Evolutionary conservation across 2,888 invertebrate genomes (phyloP).

Genomic region (Lycaena phlaeas): DNA sequence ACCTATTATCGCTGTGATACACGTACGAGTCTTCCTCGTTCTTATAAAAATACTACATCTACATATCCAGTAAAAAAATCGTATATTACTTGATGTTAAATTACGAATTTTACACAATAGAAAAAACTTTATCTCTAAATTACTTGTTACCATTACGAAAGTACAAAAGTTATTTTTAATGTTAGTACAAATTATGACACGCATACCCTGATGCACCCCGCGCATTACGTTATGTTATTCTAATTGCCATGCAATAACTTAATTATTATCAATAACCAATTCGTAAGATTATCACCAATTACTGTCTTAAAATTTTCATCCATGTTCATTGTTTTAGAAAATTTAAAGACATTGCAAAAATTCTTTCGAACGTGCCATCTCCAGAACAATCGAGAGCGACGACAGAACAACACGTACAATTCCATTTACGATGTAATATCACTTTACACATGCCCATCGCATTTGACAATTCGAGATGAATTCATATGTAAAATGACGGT

Average conservation of each 20-base stretch:
- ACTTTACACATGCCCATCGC: slow-evolving; percentile 39
- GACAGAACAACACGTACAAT: too few species aligned
- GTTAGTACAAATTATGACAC: slow-evolving; percentile 66
- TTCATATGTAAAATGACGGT: slow-evolving; percentile 18
- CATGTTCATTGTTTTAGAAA: slow-evolving; percentile 9
- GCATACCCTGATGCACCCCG: slow-evolving; percentile 74
- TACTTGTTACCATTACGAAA: slow-evolving; percentile 63
- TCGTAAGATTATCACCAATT: slow-evolving; percentile 63
- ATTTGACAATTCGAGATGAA: slow-evolving; percentile 33
- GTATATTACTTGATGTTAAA: too few species aligned
- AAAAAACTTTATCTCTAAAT: slow-evolving; percentile 61
- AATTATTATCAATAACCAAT: slow-evolving; percentile 65
- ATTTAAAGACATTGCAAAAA: slow-evolving; percentile 11
- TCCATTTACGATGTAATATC: slow-evolving; percentile 27
- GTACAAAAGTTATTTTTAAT: slow-evolving; percentile 61
- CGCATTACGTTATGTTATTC: slow-evolving; percentile 57
- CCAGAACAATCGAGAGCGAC: not conserved
- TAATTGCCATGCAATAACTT: slow-evolving; percentile 67
- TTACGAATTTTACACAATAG: slow-evolving; percentile 57
- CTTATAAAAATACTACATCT: slow-evolving; percentile 69
- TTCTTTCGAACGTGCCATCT: not conserved
- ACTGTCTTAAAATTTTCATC: slow-evolving; percentile 12
- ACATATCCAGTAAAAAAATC: slow-evolving; percentile 64
- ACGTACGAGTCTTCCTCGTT: slow-evolving; percentile 54
- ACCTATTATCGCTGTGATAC: slow-evolving; percentile 72